Percentiles rank a stretch among this genome's conserved stretches.
Conservation (phyloP, 2,888 invertebrate genomes). For the Dendrolimus houi region DNA sequence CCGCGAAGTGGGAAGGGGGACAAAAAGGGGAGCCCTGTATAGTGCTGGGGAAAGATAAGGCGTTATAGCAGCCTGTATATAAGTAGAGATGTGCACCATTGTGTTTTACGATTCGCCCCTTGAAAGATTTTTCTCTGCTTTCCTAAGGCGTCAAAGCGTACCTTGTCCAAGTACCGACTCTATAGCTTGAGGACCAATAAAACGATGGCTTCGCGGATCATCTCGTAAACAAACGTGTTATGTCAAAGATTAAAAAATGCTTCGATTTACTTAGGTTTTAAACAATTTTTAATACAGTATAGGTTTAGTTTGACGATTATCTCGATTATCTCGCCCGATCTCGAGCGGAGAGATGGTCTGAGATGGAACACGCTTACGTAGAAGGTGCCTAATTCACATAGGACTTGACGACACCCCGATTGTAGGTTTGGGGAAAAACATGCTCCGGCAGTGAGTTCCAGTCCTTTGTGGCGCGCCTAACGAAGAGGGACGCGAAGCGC, state of each 20-base stretch:
- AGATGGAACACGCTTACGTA: too few relatives aligned
- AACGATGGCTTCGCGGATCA: neutral
- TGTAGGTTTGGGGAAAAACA: too few relatives aligned
- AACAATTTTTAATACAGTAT: too few relatives aligned
- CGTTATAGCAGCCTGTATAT: constrained; percentile 52
- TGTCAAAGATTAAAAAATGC: neutral
- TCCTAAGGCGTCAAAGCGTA: neutral
- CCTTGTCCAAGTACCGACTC: neutral
- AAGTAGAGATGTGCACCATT: constrained; percentile 37
- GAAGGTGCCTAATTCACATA: too few relatives aligned
- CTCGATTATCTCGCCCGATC: too few relatives aligned
- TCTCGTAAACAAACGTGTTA: neutral
- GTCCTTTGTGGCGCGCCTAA: too few relatives aligned
- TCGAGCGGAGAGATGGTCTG: too few relatives aligned
- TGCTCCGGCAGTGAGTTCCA: too few relatives aligned
- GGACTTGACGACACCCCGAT: too few relatives aligned
- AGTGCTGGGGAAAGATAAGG: constrained; percentile 67
- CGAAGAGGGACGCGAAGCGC: too few relatives aligned
- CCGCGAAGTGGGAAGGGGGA: constrained; percentile 52
- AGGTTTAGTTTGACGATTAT: too few relatives aligned
- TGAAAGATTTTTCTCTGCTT: constrained; percentile 31
- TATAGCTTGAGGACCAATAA: neutral
- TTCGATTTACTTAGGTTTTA: too few relatives aligned
- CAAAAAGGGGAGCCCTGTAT: constrained; percentile 45
- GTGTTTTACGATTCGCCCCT: constrained; percentile 50